Conservation (phyloP, 2,113 vertebrate genomes). For the Sceloporus tristichus region DNA sequence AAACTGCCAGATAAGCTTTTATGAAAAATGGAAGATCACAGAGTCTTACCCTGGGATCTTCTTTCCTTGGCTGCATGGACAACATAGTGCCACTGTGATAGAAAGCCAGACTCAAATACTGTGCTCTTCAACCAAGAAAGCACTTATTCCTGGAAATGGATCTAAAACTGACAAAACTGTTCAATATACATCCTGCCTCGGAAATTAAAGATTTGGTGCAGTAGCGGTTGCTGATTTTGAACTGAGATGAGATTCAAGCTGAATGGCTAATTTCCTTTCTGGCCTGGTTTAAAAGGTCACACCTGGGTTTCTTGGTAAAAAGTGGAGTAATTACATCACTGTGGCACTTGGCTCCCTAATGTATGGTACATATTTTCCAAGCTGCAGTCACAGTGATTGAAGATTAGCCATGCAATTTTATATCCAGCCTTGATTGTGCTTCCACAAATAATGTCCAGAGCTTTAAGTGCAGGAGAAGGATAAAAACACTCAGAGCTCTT, state of each 20-base stretch:
- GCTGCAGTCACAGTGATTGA: not conserved
- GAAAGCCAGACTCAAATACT: not conserved
- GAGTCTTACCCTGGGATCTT: not conserved
- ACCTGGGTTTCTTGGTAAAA: not conserved
- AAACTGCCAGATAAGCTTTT: not conserved
- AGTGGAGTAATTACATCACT: not conserved
- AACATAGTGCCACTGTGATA: not conserved
- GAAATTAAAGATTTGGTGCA: slow-evolving; percentile 15
- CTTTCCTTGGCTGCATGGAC: not conserved
- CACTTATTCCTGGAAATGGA: not conserved
- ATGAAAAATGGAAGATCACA: not conserved
- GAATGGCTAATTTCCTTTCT: not conserved
- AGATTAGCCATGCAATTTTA: not conserved
- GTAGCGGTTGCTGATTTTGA: not conserved
- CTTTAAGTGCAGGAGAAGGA: not conserved
- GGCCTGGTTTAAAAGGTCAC: not conserved
- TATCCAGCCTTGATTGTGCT: not conserved
- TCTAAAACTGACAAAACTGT: not conserved
- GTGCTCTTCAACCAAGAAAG: not conserved
- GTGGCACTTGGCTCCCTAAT: not conserved
- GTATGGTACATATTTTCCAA: not conserved
- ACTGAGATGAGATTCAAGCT: not conserved
- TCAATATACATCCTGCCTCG: not conserved
- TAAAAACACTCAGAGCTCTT: not conserved
- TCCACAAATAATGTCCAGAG: not conserved